Evolutionary conservation across 2,888 invertebrate species (phyloP).

Genomic region (Leptopilina syphax): DNA sequence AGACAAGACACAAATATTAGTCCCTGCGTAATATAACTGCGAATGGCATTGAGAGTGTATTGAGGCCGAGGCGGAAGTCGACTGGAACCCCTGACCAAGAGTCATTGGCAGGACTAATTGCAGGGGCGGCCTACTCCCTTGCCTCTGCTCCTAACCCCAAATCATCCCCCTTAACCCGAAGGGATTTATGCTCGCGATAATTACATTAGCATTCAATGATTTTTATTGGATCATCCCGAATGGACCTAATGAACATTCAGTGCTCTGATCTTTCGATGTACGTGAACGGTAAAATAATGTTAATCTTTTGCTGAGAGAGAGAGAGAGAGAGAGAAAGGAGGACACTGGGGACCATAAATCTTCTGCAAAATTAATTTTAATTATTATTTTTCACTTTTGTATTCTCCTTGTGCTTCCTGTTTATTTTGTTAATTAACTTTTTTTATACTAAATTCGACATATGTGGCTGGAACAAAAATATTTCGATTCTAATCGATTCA

Average conservation of each 20-base stretch:
- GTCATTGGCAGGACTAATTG: slow-evolving; percentile 73
- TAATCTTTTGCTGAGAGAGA: slow-evolving; percentile 30
- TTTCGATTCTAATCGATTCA: no score
- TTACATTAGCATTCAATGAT: slow-evolving; percentile 76
- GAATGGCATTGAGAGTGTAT: slow-evolving; percentile 28
- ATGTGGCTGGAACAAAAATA: no score
- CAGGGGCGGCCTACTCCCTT: slow-evolving; percentile 68
- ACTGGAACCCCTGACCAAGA: slow-evolving; percentile 60
- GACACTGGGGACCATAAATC: slow-evolving; percentile 4
- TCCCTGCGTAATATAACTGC: background rate
- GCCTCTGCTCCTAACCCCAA: slow-evolving; percentile 61
- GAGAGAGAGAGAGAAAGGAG: no score
- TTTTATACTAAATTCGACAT: no score
- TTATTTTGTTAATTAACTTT: no score
- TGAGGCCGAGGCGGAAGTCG: slow-evolving; percentile 36
- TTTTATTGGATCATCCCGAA: slow-evolving; percentile 70
- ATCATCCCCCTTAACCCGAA: slow-evolving; percentile 69
- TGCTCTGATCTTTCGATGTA: slow-evolving; percentile 23
- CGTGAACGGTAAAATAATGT: slow-evolving; percentile 40
- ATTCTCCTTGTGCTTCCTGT: no score
- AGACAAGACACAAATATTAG: slow-evolving; percentile 39
- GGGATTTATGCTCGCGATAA: slow-evolving; percentile 72
- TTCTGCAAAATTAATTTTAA: background rate
- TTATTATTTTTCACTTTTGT: background rate
- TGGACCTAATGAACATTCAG: slow-evolving; percentile 36